Evolutionary conservation across 1,140 invertebrate genomes (phyloP).

Genomic region (Caenorhabditis brenneri): DNA sequence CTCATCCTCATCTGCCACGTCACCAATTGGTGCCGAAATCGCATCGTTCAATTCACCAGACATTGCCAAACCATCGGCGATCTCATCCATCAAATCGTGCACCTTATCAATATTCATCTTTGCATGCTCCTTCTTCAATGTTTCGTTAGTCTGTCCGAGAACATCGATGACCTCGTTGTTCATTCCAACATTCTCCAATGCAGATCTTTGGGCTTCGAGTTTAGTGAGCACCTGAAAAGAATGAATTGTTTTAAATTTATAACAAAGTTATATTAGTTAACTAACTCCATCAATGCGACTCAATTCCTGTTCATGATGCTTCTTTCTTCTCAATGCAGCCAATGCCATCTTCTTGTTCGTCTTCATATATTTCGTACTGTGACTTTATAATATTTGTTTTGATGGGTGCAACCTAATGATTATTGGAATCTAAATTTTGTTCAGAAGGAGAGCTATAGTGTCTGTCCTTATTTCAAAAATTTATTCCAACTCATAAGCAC

Average conservation of each 20-base stretch:
- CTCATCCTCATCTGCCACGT: conserved; percentile 83
- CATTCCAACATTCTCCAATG: conserved; percentile 93
- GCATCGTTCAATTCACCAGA: conserved; percentile 95
- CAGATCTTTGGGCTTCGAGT: conserved; percentile 84
- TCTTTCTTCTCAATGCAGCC: conserved; percentile 95
- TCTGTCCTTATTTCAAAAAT: too few species aligned
- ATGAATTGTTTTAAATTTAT: neutral
- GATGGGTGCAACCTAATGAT: too few species aligned
- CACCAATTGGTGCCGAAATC: conserved; percentile 92
- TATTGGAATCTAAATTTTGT: too few species aligned
- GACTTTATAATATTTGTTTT: too few species aligned
- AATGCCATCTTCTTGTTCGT: conserved; percentile 96
- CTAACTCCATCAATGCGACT: conserved; percentile 93
- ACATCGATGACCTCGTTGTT: conserved; percentile 94
- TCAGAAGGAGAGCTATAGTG: too few species aligned
- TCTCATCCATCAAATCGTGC: conserved; percentile 98
- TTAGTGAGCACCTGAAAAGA: conserved; percentile 81
- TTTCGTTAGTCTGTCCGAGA: conserved; percentile 94
- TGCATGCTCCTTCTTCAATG: conserved; percentile 91
- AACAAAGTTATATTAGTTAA: neutral
- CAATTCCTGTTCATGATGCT: conserved; percentile 92
- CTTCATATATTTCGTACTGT: conserved; percentile 88
- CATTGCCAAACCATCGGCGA: conserved; percentile 96
- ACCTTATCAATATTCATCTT: conserved; percentile 77
- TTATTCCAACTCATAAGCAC: too few species aligned